These are phyloP conservation scores for Ridgeia piscesae DNA, from an alignment of 1,140 invertebrate genomes.

Conservation along the genomic window DNA sequence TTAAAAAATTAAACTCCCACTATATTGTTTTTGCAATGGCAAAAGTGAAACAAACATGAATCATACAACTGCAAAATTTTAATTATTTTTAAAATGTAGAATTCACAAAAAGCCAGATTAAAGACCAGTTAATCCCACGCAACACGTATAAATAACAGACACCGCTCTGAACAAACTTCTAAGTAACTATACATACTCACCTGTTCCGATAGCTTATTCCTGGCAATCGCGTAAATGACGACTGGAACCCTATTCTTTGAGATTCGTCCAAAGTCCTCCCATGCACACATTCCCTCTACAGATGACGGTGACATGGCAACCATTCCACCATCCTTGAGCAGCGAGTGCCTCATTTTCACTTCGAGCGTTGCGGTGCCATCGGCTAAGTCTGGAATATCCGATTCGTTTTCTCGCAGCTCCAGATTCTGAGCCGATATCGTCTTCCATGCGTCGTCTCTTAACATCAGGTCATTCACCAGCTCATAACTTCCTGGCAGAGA, in stretches of 20 bases:
- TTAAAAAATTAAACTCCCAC: too few species aligned
- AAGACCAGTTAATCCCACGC: too few species aligned
- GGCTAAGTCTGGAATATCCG: slow-evolving; percentile 32
- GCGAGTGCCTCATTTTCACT: slow-evolving; percentile 71
- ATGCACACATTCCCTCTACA: background rate
- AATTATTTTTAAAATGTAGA: too few species aligned
- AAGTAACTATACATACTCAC: too few species aligned
- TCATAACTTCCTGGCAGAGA: slow-evolving; percentile 75
- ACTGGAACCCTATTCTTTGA: slow-evolving; percentile 17
- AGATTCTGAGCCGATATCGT: slow-evolving; percentile 70
- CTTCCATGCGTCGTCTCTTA: slow-evolving; percentile 59
- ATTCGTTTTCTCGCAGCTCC: slow-evolving; percentile 61
- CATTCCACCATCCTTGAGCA: slow-evolving; percentile 73
- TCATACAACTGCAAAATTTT: too few species aligned
- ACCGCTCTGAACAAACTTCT: background rate
- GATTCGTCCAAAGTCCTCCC: slow-evolving; percentile 3
- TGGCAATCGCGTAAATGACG: slow-evolving; percentile 17
- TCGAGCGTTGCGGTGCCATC: slow-evolving; percentile 63
- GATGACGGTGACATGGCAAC: slow-evolving; percentile 63
- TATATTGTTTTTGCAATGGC: background rate
- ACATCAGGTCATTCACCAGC: slow-evolving; percentile 68
- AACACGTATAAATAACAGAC: too few species aligned
- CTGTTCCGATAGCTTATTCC: slow-evolving; percentile 15
- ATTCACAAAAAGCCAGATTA: too few species aligned
- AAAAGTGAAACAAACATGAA: background rate